Evolutionary conservation across 2,797 vertebrate species (phyloP), one percentile per base, ranked within the genome.

Genomic region (Eulemur mongoz): DNA sequence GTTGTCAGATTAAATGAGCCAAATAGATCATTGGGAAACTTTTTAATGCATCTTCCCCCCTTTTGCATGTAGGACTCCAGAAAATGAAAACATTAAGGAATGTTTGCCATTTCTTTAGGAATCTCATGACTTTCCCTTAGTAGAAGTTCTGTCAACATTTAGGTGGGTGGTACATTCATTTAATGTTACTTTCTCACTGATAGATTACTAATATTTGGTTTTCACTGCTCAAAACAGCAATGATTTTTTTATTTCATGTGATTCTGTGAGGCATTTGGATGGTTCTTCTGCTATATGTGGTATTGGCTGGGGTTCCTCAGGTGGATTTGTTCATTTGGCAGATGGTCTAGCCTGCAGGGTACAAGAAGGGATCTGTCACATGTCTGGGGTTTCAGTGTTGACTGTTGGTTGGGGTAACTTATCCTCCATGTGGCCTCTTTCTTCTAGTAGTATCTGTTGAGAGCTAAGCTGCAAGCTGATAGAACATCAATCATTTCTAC

Each of bases 1-100:
- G 5, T 87, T 78, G 69, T 82, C n/a, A 94, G 14, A 67, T 65
- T 96, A 61, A 94, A 67, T 61, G 61, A 95, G 59, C 10, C 75
- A 92, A 69, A 88, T 40, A 78, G 50, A 81, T 92, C 61, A 75
- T 30, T 81, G 22, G 17, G n/a, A 75, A 72, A 0, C 8, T 40
- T 76, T 92, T 72, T 18, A 63, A 20, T 89, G 14, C 2, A 22
- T 61, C 7, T 75, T 20, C 17, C 7, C 30, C 23, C 14, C 61
- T 59, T 81, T 65, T 43, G 48, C 15, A 43, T 45, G 13, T 78
- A 57, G n/a, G 18, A 89, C 27, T 95, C 13, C 30, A 84, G 54
- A 73, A 96, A 92, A 25, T 65, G 8, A 48, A 72, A 76, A n/a
- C 30, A 45, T 80, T 50, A 87, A 89, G 25, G 2, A 72, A 67